Conservation (phyloP, 2,113 vertebrate genomes). For the Dipodomys spectabilis region DNA sequence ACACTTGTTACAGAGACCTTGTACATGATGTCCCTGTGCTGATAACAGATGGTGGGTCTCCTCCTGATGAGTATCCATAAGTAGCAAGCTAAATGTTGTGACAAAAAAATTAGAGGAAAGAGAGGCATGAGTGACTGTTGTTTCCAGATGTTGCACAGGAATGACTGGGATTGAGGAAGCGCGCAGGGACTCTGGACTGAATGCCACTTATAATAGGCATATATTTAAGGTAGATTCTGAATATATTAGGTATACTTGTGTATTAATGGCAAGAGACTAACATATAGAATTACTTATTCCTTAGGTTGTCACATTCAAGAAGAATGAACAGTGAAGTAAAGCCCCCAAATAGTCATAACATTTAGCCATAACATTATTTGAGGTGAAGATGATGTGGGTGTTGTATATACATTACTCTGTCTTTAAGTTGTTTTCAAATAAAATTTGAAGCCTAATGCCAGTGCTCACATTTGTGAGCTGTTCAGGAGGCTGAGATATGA, state of each 20-base stretch:
- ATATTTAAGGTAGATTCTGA: conserved; percentile 38
- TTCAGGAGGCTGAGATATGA: too few species aligned
- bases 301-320: background rate
- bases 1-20: conserved; percentile 10
- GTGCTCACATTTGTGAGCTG: too few species aligned
- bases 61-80: conserved; percentile 7
- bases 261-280: background rate
- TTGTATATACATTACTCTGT: background rate
- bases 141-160: background rate
- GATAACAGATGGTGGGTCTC: background rate
- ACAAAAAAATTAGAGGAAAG: background rate
- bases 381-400: background rate
- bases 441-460: background rate
- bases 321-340: conserved; percentile 25
- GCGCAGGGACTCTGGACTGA: background rate
- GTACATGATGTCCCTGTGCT: background rate
- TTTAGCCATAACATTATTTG: conserved; percentile 34
- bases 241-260: background rate
- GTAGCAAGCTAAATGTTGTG: background rate
- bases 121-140: background rate
- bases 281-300: conserved; percentile 17
- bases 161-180: background rate
- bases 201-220: background rate
- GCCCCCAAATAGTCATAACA: background rate
- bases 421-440: conserved; percentile 57